These are phyloP conservation scores for Steinernema carpocapsae DNA, from an alignment of 2,888 invertebrate species.

Conservation along the genomic window DNA sequence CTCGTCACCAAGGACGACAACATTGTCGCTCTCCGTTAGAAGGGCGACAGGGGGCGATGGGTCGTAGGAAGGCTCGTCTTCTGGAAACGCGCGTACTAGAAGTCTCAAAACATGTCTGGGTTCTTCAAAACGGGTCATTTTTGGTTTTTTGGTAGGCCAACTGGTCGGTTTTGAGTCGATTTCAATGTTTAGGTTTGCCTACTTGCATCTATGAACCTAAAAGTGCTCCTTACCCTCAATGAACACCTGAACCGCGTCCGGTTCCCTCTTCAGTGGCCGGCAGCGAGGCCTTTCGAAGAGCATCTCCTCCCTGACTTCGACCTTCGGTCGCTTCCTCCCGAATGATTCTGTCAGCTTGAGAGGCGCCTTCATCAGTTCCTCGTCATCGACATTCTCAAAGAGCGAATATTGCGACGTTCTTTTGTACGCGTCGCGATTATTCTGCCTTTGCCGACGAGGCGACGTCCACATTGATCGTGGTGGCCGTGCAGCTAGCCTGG, in stretches of 20 bases:
- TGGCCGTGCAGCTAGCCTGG: slow-evolving; percentile 6
- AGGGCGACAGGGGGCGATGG: background rate
- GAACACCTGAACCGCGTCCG: background rate
- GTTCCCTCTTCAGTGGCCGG: background rate
- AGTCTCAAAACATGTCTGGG: background rate
- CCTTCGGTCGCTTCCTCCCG: background rate
- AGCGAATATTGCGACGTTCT: too few relatives aligned
- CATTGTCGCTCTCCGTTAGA: background rate
- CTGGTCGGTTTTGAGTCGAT: too few relatives aligned
- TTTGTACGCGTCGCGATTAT: background rate
- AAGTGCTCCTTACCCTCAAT: background rate
- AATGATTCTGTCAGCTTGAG: background rate
- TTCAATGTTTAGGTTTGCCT: too few relatives aligned
- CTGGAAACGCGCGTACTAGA: background rate
- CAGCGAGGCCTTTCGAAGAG: too few relatives aligned
- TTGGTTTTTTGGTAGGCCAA: too few relatives aligned
- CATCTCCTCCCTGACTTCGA: too few relatives aligned
- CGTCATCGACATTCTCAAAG: slow-evolving; percentile 9
- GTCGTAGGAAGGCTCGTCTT: background rate
- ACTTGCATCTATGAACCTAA: background rate
- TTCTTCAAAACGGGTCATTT: background rate
- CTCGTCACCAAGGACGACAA: background rate
- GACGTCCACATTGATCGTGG: slow-evolving; percentile 12
- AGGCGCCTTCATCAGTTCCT: slow-evolving; percentile 12
- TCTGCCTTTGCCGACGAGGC: slow-evolving; percentile 4